Conservation (phyloP, 2,888 invertebrate genomes). For the Gasteruption jaculator region DNA sequence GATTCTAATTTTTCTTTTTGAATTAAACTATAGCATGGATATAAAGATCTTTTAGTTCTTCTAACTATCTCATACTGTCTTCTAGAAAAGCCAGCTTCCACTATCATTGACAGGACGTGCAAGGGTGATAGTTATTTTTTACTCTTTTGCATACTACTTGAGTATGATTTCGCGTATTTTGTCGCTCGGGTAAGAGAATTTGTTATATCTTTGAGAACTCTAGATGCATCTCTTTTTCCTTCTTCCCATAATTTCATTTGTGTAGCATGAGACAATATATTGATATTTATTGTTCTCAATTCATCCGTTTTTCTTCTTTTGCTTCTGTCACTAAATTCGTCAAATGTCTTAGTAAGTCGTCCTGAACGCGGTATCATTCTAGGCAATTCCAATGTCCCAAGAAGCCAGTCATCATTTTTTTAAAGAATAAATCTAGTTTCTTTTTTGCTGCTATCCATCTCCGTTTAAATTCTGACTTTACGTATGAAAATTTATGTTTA, state of each 20-base stretch:
- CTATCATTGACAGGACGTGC: slow-evolving; percentile 14
- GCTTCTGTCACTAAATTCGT: not conserved
- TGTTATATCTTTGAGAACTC: not conserved
- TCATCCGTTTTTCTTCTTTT: slow-evolving; percentile 1
- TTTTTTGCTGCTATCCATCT: too few species aligned
- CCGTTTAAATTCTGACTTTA: not conserved
- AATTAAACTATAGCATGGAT: slow-evolving; percentile 20
- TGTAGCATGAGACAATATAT: too few species aligned
- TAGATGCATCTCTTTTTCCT: not conserved
- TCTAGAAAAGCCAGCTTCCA: slow-evolving; percentile 8
- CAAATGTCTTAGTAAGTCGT: not conserved
- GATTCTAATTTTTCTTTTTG: slow-evolving; percentile 23
- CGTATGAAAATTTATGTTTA: not conserved
- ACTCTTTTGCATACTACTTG: not conserved
- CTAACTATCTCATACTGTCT: slow-evolving; percentile 16
- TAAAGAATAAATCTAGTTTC: too few species aligned
- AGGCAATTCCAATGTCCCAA: not conserved
- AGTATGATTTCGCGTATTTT: not conserved
- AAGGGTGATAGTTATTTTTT: slow-evolving; percentile 1
- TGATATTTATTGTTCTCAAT: not conserved
- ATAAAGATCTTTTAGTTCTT: slow-evolving; percentile 11
- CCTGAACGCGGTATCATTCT: not conserved
- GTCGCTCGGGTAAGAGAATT: not conserved
- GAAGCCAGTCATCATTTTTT: not conserved
- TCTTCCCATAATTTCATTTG: not conserved